Conservation (phyloP, 2,797 vertebrate genomes). For the Periophthalmus magnuspinnatus region DNA sequence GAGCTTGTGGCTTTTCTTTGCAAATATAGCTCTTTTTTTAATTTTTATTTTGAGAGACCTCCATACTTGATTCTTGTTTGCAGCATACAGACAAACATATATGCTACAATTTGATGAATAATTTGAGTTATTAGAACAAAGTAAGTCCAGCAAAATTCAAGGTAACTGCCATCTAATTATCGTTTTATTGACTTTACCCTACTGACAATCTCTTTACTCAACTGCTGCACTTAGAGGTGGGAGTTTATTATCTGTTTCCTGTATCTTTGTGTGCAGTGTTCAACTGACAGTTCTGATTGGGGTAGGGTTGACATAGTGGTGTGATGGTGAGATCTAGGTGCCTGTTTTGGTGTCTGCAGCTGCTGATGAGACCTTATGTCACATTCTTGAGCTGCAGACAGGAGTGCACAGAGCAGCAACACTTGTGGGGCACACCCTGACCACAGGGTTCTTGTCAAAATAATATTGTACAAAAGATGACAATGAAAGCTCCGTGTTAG, state of each 20-base stretch:
- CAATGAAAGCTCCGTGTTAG: too few relatives aligned
- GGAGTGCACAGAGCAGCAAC: slow-evolving; percentile 47
- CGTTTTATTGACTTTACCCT: too few relatives aligned
- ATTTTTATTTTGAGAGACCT: background rate
- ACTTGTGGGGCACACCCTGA: slow-evolving; percentile 52
- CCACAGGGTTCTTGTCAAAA: slow-evolving; percentile 50
- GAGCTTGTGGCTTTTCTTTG: background rate
- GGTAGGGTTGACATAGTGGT: slow-evolving; percentile 31
- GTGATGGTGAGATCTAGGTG: slow-evolving; percentile 59
- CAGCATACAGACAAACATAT: too few relatives aligned
- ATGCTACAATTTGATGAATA: too few relatives aligned
- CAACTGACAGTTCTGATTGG: background rate
- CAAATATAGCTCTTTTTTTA: background rate
- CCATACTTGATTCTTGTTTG: background rate
- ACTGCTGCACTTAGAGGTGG: background rate
- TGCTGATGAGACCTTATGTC: slow-evolving; percentile 67
- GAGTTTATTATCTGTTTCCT: background rate
- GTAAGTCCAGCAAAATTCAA: too few relatives aligned
- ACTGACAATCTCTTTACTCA: background rate
- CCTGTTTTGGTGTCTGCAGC: slow-evolving; percentile 52
- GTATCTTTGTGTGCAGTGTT: background rate
- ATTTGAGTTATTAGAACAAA: too few relatives aligned
- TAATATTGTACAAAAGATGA: slow-evolving; percentile 30
- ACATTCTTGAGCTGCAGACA: slow-evolving; percentile 56
- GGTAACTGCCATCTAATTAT: too few relatives aligned